Evolutionary conservation across 2,113 vertebrate genomes (phyloP).

Genomic region (Falco punctatus): DNA sequence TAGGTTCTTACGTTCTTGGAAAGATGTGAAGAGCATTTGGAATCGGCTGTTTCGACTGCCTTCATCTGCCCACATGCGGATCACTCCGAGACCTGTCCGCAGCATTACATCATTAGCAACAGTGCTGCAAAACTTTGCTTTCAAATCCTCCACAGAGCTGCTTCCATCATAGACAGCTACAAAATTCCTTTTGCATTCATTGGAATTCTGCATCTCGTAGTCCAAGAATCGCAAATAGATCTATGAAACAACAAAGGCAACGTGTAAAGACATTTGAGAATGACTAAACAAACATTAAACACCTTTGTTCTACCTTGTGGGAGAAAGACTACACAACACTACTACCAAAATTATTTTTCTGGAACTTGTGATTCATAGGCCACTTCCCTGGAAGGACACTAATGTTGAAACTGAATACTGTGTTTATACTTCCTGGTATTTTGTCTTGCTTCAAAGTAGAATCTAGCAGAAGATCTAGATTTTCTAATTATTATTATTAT

Average conservation of each 20-base stretch:
- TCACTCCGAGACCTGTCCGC: slow-evolving; percentile 90
- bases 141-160: slow-evolving; percentile 94
- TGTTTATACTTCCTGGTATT: not conserved
- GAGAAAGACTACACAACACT: not conserved
- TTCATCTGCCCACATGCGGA: slow-evolving; percentile 98
- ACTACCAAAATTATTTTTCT: not conserved
- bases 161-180: slow-evolving; percentile 98
- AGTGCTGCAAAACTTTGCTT: slow-evolving; percentile 96
- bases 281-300: not conserved
- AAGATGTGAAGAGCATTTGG: slow-evolving; percentile 98
- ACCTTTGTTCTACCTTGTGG: not conserved
- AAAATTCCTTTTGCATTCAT: slow-evolving; percentile 97
- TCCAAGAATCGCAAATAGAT: slow-evolving; percentile 97
- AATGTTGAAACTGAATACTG: not conserved
- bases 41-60: slow-evolving; percentile 92
- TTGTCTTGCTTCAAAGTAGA: not conserved
- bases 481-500: not conserved
- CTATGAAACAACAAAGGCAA: slow-evolving; percentile 68
- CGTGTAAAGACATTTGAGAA: not conserved
- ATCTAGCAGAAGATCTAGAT: not conserved
- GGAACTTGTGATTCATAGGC: not conserved
- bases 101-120: slow-evolving; percentile 98
- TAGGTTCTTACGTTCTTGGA: slow-evolving; percentile 93
- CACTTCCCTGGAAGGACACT: not conserved
- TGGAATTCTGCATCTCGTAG: slow-evolving; percentile 99